Evolutionary conservation across 2,113 vertebrate genomes (phyloP).

Genomic region (Tylochromis polylepis): DNA sequence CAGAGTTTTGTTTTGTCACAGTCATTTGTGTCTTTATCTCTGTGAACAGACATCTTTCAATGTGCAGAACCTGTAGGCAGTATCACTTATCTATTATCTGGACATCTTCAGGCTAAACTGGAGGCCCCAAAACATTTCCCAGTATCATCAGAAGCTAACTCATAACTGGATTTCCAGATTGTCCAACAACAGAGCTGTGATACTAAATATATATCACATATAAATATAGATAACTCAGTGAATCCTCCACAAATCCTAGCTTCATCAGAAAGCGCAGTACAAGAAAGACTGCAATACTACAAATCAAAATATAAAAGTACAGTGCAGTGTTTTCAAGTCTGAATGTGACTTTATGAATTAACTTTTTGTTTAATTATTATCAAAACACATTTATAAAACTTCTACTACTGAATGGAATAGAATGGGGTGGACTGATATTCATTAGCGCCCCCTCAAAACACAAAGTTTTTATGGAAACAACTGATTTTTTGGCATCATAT

Average conservation of each 20-base stretch:
- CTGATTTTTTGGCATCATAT: background rate
- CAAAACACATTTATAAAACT: background rate
- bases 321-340: background rate
- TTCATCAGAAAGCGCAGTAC: background rate
- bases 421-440: background rate
- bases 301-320: background rate
- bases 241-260: background rate
- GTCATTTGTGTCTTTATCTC: background rate
- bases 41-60: background rate
- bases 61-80: background rate
- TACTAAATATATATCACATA: background rate
- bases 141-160: background rate
- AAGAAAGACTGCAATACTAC: background rate
- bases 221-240: background rate
- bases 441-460: background rate
- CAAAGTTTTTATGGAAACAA: background rate
- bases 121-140: background rate
- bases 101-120: background rate
- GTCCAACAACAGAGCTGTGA: background rate
- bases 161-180: background rate
- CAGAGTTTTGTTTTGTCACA: background rate
- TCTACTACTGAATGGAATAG: background rate
- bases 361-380: background rate
- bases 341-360: accelerated
- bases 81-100: background rate